Evolutionary conservation across 2,888 invertebrate species (phyloP), one percentile per base, ranked within the genome.

Genomic region (Crematogaster levior): DNA sequence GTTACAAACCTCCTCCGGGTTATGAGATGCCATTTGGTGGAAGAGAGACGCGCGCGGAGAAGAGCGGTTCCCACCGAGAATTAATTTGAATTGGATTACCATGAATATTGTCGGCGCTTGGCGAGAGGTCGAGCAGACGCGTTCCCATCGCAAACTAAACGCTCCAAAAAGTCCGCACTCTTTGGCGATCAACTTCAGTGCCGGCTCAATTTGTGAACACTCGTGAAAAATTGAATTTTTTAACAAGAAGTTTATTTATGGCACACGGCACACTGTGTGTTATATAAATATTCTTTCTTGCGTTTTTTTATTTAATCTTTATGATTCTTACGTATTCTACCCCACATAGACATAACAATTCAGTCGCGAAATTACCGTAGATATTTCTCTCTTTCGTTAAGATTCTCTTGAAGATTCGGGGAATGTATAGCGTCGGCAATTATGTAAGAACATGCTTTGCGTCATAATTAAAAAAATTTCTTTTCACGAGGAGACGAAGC

Each of bases 71-170:
- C 56, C 40, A 30, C 60, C 34, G 83, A 85, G 89, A 88, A 90
- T 89, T 89, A 89, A 89, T 89, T 90, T 90, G 90, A 90, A 90
- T 90, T 88, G 90, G 87, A 90, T 90, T 90, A 90, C 88, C 86
- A 84, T 86, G 89, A 90, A 90, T 90, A 90, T 90, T 88, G 89
- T 90, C 87, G 85, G 84, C 84, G 88, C 84, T 88, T 70, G 79
- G 61, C 79, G 86, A 85, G 83, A 74, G 87, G 83, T 65, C 65
- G 75, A 30, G 12, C 51, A 53, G 53, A 58, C 68, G 66, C 83
- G 84, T 89, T 87, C 87, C 87, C 70, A 72, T 58, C 61, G 72
- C 53, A 63, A 81, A 48, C 82, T 66, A 85, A 81, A 82, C 66
- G 79, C 53, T 83, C 61, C 72, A 46, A 75, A 81, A 84, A 85